These are phyloP conservation scores for Bhutanitis thaidina DNA, from an alignment of 2,888 invertebrate genomes.

Conservation along the genomic window DNA sequence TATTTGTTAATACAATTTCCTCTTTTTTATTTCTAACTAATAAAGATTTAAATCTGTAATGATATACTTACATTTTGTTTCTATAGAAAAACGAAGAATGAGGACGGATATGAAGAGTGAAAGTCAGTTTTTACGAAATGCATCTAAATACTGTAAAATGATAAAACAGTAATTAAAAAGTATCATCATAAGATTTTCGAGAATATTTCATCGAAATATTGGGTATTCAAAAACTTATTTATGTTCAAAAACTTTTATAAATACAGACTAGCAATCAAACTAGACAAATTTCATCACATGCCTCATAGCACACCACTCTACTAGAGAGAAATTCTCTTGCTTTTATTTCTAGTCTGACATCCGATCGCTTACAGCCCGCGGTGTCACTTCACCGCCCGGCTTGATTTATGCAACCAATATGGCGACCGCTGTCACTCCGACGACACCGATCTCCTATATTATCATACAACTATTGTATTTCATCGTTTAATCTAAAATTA, in stretches of 20 bases:
- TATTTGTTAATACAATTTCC: too few relatives aligned
- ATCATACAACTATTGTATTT: conserved; percentile 46
- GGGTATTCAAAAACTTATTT: too few relatives aligned
- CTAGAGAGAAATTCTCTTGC: conserved; percentile 67
- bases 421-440: conserved; percentile 69
- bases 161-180: too few relatives aligned
- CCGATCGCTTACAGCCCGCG: conserved; percentile 72
- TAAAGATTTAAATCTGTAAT: too few relatives aligned
- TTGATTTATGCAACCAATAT: conserved; percentile 79
- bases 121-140: too few relatives aligned
- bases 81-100: too few relatives aligned
- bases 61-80: too few relatives aligned
- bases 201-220: too few relatives aligned
- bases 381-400: conserved; percentile 66
- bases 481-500: conserved; percentile 21
- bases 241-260: background rate
- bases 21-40: too few relatives aligned
- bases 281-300: conserved; percentile 69
- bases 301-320: conserved; percentile 71
- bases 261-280: conserved; percentile 31
- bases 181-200: too few relatives aligned
- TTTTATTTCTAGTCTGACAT: conserved; percentile 75
- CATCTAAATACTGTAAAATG: too few relatives aligned
- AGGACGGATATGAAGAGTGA: too few relatives aligned
- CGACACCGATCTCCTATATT: conserved; percentile 64